Base-by-base conservation (phyloP, 2,888 invertebrate genomes). In the Diaprepes abbreviatus region DNA sequence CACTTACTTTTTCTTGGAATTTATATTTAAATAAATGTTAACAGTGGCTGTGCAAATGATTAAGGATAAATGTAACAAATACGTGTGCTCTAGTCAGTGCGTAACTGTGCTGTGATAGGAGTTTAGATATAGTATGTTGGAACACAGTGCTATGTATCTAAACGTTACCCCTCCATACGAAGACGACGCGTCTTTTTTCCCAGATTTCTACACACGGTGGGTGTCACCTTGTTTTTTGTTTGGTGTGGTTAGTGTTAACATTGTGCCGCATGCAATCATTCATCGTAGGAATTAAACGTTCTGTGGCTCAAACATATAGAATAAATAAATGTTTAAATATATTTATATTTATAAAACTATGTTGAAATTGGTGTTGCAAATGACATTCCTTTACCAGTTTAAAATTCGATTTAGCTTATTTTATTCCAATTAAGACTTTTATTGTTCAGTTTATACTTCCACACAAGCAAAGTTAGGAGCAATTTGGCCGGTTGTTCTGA, bases 201-300 rank as follows among this genome's bases (percentile, higher is more conserved):
- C 83, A 73, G 84, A 84, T 78, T 83, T 84, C 73, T 85, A 83
- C 74, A 77, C 83, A 77, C 81, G 83, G 83, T 84, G 79, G 74
- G 82, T 81, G 57, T 9, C 12, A 12, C 54, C n/a, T 60, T 45
- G 17, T 7, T 66, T 55, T 33, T 48, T 36, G 33, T 55, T 63
- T 52, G 54, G 38, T 54, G 63, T 57, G 33, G 54, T 35, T 54
- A 54, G 36, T 17, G 6, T 7, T 28, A n/a, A 28, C 14, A 14
- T 28, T 48, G 28, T 14, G 28, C 28, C 21, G 24, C 28, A 48
- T 48, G 48, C 6, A 16, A 16, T 14, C 14, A 14, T 38, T 6
- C 3, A 38, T 3, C 35, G 38, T 38, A 4, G 14, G 0, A 14
- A 38, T 14, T n/a, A 6, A n/a, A 2, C 4, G 38, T 38, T 38